Conservation (phyloP, 2,797 vertebrate genomes). For the Notoglanidium macrostoma region DNA sequence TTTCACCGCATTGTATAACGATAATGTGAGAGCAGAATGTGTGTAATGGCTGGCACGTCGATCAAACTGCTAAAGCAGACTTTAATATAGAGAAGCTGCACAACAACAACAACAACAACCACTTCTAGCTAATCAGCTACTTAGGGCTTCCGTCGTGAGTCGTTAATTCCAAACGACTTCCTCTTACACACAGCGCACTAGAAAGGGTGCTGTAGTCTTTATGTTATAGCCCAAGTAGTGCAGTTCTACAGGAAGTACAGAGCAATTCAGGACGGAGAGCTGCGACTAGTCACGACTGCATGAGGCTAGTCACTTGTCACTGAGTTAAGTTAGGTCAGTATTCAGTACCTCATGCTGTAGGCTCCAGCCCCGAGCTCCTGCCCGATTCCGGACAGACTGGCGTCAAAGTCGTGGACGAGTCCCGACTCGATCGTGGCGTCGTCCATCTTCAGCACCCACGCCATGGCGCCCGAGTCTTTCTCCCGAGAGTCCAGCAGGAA, state of each 20-base stretch:
- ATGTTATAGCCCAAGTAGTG: background rate
- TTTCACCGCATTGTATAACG: background rate
- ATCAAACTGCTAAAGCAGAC: background rate
- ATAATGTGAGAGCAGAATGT: background rate
- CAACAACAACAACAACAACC: background rate
- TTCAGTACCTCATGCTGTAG: conserved; percentile 93
- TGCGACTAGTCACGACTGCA: background rate
- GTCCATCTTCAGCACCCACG: conserved; percentile 99
- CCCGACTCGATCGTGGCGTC: conserved; percentile 95
- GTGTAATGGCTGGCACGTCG: background rate
- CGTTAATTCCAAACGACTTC: background rate
- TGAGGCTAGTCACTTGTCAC: background rate
- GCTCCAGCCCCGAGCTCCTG: conserved; percentile 96
- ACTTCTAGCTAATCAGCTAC: background rate
- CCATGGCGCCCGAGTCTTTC: conserved; percentile 76
- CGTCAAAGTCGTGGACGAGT: conserved; percentile 96
- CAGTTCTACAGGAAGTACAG: background rate
- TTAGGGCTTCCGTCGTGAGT: background rate
- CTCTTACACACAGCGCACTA: background rate
- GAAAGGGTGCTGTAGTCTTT: background rate
- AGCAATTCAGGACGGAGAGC: background rate
- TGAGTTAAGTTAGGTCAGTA: background rate
- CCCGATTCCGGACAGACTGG: conserved; percentile 94
- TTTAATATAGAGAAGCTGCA: background rate
- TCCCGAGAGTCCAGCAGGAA: conserved; percentile 34